Percentiles rank a stretch among this genome's conserved stretches.
phyloP scores from a whole-genome alignment of 2,797 vertebrate species.

The Dendrocincla fuliginosa region DNA sequence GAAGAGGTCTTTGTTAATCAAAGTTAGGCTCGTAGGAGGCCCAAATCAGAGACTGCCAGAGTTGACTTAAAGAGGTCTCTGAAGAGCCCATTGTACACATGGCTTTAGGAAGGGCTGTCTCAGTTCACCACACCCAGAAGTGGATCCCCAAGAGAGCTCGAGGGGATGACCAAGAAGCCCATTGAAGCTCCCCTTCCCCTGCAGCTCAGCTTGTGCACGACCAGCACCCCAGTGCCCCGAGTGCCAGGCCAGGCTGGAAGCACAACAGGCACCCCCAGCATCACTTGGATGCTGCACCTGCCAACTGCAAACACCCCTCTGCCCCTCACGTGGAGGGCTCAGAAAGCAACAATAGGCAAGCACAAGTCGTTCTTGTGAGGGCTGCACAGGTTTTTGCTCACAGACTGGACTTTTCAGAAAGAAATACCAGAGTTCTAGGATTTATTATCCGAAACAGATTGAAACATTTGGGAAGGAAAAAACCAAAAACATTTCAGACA shows the following conservation, averaged over 20 bases:
- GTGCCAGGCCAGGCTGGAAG: not conserved
- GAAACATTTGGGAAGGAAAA: conserved; percentile 29
- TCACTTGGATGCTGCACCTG: not conserved
- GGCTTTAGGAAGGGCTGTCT: not conserved
- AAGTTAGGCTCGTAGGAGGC: not conserved
- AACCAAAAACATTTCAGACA: conserved; percentile 34
- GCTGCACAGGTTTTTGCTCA: conserved; percentile 25
- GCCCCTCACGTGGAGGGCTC: not conserved
- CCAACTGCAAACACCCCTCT: not conserved
- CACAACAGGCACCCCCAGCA: not conserved
- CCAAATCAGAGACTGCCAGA: not conserved
- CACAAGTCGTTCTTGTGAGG: not conserved
- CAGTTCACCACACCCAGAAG: not conserved
- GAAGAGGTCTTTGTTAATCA: not conserved
- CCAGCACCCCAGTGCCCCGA: not conserved
- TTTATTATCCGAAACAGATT: conserved; percentile 74
- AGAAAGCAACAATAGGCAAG: conserved; percentile 1
- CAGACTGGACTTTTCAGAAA: conserved; percentile 52
- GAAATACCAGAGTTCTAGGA: conserved; percentile 62
- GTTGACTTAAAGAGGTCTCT: not conserved
- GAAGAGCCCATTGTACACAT: fast-evolving
- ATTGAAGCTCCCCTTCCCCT: conserved; percentile 21
- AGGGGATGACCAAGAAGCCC: not conserved
- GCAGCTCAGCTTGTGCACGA: not conserved
- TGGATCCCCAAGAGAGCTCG: fast-evolving